Evolutionary conservation across 2,113 vertebrate species (phyloP), one percentile per base, ranked within the genome.

Genomic region (Chamaea fasciata): DNA sequence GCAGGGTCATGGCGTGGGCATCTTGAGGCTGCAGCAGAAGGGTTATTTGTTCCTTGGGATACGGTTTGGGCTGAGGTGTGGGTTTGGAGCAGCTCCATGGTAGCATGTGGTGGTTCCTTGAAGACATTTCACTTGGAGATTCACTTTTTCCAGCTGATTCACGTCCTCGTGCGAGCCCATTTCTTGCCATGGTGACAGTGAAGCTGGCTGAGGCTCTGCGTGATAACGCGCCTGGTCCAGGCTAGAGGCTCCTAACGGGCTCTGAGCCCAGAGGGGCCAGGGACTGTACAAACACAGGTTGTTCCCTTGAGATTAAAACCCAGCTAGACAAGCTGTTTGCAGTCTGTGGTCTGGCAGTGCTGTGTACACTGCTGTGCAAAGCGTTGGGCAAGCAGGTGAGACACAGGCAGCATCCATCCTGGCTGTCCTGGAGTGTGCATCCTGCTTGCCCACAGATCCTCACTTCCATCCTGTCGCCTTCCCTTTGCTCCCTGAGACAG

Each of bases 131-230:
- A 11, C 60, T 77, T 1, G 6, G 74, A 89, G 50, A 63, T 59
- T 87, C 47, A 35, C 87, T 68, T 89, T 84, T 91, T 62, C 93
- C 85, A 77, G 79, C 59, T 74, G 91, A 92, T 91, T 94, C 77
- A 52, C 0, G 15, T 95, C 71, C 75, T 2, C 0, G 7, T 67
- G 16, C 16, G 5, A 87, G 60, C 60, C 69, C 35, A 0, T 87
- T 74, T 73, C 74, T 92, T 50, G 44, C 71, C 6, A 3, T 86
- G 85, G 78, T 83, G 88, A 64, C 46, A 16, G 77, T 2, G 46
- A 35, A 81, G 55, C 76, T 69, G 6, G 3, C 68, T 49, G 55
- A 81, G 55, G 80, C 77, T 91, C 65, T 31, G n/a, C 26, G 16
- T 55, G 22, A 35, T 44, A 24, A 69, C 6, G 0, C 0, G 0